Evolutionary conservation across 2,888 invertebrate genomes (phyloP), one percentile per base, ranked within the genome.

Genomic region (Agrenia bidenticulata): DNA sequence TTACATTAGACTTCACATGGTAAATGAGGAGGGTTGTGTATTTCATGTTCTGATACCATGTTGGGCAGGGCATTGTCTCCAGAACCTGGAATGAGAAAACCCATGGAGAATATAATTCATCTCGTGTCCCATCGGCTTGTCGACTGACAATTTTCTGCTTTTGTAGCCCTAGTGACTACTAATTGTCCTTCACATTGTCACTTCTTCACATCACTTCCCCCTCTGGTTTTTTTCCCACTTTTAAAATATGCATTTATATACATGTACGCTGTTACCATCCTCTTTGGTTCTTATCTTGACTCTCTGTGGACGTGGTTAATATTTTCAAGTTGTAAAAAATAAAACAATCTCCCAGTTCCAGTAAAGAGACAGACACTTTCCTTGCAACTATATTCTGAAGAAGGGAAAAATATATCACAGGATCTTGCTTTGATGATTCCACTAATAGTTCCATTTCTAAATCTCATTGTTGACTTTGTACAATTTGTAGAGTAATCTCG

Each of bases 31-130:
- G 32, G 32, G 32, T 32, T 32, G 11, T 32, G 32, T 32, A 32
- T 32, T 32, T 32, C 32, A 4, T 11, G 5, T 32, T 4, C 32
- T 11, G 32, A 32, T 32, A 11, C 32, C 32, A 32, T 32, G 32
- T 32, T 32, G 45, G 45, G 45, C 45, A 45, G 45, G 45, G 45
- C 5, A 45, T 45, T 45, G 45, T 45, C 19, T 45, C 45, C 19
- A 15, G 15, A 11, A 9, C 39, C 9, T 39, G 9, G 15, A 19
- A 45, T 45, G 45, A 15, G 45, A 15, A 17, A n/a, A 45, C 19
- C 19, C 45, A 45, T 45, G 45, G 45, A 45, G 45, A 45, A 45
- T 17, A 45, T 45, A 45, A 45, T 45, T 45, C 45, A 45, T 45
- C 45, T 45, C 45, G 19, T 45, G 45, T 45, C 45, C n/a, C 45